Evolutionary conservation across 2,113 vertebrate species (phyloP).

Genomic region (Calidris pygmaea): DNA sequence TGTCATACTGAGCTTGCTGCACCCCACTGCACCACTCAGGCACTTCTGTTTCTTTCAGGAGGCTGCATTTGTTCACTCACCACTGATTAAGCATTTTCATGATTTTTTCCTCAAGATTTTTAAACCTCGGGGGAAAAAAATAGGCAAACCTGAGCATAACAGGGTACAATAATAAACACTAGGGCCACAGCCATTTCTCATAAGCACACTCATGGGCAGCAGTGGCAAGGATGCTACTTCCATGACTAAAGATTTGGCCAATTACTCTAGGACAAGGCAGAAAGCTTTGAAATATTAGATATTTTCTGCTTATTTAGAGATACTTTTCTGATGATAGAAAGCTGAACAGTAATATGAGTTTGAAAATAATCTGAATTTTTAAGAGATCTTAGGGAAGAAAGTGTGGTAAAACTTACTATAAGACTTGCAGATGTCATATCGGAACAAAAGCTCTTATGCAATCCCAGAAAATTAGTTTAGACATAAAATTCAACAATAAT

Average conservation of each 20-base stretch:
- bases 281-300: background rate
- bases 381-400: background rate
- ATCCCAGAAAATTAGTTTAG: background rate
- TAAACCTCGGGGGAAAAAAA: background rate
- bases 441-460: background rate
- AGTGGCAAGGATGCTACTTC: background rate
- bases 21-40: background rate
- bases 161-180: background rate
- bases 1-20: background rate
- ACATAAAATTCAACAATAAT: background rate
- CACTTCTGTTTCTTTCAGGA: background rate
- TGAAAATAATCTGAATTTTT: background rate
- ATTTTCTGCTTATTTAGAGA: background rate
- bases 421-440: background rate
- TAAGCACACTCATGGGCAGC: background rate
- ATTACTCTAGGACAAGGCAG: background rate
- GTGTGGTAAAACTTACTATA: background rate
- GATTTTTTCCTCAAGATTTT: background rate
- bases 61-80: background rate
- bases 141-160: background rate
- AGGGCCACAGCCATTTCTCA: background rate
- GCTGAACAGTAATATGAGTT: background rate
- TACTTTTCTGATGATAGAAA: background rate
- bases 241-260: background rate
- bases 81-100: background rate